phyloP scores from a whole-genome alignment of 2,888 invertebrate species.

The Tridacna gigas region DNA sequence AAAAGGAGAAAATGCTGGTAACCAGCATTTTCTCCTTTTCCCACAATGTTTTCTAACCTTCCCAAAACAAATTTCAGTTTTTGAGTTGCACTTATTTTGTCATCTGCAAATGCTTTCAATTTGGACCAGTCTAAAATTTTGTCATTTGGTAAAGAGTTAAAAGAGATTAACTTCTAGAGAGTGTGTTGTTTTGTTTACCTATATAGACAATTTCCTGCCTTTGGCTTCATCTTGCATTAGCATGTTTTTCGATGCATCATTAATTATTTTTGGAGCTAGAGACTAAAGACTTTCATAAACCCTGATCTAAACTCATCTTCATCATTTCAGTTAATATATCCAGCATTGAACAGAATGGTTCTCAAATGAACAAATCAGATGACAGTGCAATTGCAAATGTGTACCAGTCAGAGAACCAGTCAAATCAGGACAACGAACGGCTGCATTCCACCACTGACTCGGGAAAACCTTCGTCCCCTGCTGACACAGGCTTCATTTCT shows the following conservation, averaged over 20 bases:
- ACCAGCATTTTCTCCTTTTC: background rate
- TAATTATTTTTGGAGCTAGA: no score
- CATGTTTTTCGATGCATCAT: no score
- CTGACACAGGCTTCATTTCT: constrained; percentile 45
- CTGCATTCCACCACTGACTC: constrained; percentile 58
- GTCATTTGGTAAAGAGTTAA: no score
- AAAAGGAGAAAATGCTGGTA: background rate
- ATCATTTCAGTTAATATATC: constrained; percentile 37
- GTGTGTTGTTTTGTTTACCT: no score
- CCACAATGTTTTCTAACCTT: background rate
- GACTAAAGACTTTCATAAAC: no score
- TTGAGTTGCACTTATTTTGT: no score
- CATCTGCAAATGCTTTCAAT: no score
- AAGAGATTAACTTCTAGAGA: no score
- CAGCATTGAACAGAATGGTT: constrained; percentile 10
- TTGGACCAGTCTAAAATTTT: no score
- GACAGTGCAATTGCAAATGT: constrained; percentile 56
- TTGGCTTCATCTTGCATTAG: no score
- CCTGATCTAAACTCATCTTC: background rate
- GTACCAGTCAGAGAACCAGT: constrained; percentile 27
- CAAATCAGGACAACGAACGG: background rate
- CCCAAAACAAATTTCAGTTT: no score
- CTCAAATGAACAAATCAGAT: background rate
- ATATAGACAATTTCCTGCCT: no score
- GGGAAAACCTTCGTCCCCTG: constrained; percentile 65